Percentiles rank a stretch among this genome's conserved stretches.
Evolutionary conservation across 1,140 invertebrate species (phyloP).

Genomic region (Ceratina calcarata): DNA sequence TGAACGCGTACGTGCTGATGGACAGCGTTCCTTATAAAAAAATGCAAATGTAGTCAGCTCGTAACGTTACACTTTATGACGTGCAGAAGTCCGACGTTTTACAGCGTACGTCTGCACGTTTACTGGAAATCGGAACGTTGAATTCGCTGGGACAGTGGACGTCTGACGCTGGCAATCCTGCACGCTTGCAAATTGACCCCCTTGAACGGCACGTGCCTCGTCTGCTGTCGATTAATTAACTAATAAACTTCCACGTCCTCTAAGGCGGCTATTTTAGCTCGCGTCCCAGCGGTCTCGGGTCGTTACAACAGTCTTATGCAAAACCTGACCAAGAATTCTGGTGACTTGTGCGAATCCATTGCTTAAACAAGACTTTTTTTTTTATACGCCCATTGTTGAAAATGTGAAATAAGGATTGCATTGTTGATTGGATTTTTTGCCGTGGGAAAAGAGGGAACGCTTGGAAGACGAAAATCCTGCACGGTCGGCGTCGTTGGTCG

Average conservation of each 20-base stretch:
- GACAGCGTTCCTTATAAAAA: not conserved
- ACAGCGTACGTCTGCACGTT: not conserved
- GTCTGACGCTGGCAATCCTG: not conserved
- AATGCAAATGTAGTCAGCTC: not conserved
- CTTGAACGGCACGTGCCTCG: slow-evolving; percentile 56
- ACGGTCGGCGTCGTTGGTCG: too few species aligned
- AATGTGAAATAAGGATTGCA: too few species aligned
- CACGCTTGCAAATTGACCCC: slow-evolving; percentile 64
- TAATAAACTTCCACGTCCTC: slow-evolving; percentile 69
- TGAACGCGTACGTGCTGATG: not conserved
- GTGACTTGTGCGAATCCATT: too few species aligned
- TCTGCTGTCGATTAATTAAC: slow-evolving; percentile 70
- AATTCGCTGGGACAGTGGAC: not conserved
- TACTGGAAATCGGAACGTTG: not conserved
- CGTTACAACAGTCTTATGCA: not conserved
- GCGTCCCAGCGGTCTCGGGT: not conserved
- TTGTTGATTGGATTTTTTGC: too few species aligned
- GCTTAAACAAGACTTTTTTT: not conserved
- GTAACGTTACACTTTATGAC: not conserved
- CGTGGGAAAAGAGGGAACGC: not conserved
- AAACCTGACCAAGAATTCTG: not conserved
- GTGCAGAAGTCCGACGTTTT: not conserved
- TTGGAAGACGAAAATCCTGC: not conserved
- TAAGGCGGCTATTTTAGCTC: slow-evolving; percentile 27
- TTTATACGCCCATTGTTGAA: too few species aligned